Evolutionary conservation across 2,888 invertebrate species (phyloP).

Genomic region (Julus scandinavius): DNA sequence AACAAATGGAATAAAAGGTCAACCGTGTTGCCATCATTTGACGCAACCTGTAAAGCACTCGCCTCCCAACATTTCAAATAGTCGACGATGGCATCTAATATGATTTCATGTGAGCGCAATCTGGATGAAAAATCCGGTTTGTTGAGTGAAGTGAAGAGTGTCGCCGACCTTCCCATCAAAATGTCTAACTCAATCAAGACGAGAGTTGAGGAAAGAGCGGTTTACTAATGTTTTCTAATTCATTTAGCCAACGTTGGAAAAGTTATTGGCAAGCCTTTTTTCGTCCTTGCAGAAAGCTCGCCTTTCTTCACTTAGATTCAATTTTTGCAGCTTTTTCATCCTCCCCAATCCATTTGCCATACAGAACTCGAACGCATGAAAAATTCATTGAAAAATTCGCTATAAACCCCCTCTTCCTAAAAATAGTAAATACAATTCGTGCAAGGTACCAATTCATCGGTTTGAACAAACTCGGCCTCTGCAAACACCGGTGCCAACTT

Average conservation of each 20-base stretch:
- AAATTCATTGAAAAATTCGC: conserved; percentile 21
- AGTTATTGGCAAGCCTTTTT: conserved; percentile 27
- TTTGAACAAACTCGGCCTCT: neutral
- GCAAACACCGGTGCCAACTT: conserved; percentile 7
- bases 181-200: conserved; percentile 39
- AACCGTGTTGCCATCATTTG: neutral
- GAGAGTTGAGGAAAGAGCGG: conserved; percentile 23
- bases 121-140: conserved; percentile 19
- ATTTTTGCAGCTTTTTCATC: neutral
- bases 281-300: no score
- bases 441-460: neutral
- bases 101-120: conserved; percentile 10
- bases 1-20: conserved; percentile 31
- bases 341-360: neutral
- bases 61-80: neutral
- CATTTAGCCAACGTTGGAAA: neutral
- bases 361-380: conserved; percentile 14
- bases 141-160: conserved; percentile 44
- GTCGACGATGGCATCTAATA: neutral
- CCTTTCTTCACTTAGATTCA: neutral
- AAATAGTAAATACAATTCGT: neutral
- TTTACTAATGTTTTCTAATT: conserved; percentile 46
- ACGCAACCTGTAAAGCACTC: conserved; percentile 20
- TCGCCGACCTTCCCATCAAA: conserved; percentile 45
- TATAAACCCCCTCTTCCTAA: neutral